Evolutionary conservation across 2,888 invertebrate genomes (phyloP), one percentile per base, ranked within the genome.

Genomic region (Priocnemis perturbator): DNA sequence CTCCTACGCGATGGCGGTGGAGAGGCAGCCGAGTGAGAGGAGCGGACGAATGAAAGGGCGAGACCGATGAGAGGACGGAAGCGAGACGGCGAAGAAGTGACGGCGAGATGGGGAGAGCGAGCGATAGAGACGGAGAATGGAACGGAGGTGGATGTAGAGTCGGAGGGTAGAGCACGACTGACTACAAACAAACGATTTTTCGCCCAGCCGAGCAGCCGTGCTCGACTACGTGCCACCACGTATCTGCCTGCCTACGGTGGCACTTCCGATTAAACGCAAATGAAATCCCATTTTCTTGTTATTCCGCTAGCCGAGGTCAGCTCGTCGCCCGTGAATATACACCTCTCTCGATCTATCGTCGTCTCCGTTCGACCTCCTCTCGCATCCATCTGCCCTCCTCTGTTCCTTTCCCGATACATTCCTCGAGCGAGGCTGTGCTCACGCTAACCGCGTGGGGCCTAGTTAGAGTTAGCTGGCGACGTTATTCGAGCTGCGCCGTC

Each of bases 201-300:
- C 71, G 69, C 67, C 63, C 61, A n/a, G 72, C 17, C 64, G 69
- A 69, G 64, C 63, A 67, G 58, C 61, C 53, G 50, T 17, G 50
- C 50, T 19, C 50, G 50, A 50, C 50, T 50, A 50, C 50, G 50
- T 50, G 50, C 50, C 50, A 50, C 50, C 50, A 57, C 66, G 60
- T 67, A 26, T 64, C 44, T 59, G 59, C 45, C 59, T 61, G 76
- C 78, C 78, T 80, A 72, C 77, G 79, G 77, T 77, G 76, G 50
- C 50, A 50, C 50, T 50, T 50, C 50, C 50, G 50, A 50, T 50
- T 50, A 50, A 73, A 79, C 78, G 74, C 77, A 75, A 81, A 79
- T 77, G 74, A 74, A 78, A 79, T 82, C 71, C 78, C 74, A 74
- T 79, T 78, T 77, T 73, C 79, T 75, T 72, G 73, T 76, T 81